Percentiles rank a stretch among this genome's conserved stretches.
phyloP scores from a whole-genome alignment of 2,888 invertebrate genomes.

The Corbicula japonica region DNA sequence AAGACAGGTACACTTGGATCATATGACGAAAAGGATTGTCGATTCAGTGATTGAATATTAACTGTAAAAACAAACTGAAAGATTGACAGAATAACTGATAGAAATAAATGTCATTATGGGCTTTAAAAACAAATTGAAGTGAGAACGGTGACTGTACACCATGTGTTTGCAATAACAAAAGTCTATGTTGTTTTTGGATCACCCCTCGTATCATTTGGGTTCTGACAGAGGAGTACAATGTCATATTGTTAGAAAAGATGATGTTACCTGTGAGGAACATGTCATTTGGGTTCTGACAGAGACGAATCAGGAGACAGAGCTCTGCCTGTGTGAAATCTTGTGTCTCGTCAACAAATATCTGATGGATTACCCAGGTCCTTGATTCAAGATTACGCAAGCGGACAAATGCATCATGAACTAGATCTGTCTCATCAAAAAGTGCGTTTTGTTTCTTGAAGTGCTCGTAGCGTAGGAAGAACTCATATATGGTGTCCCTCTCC shows the following conservation, averaged over 20 bases:
- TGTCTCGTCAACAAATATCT: constrained; percentile 83
- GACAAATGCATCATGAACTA: constrained; percentile 68
- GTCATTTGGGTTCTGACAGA: constrained; percentile 81
- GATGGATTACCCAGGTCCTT: constrained; percentile 71
- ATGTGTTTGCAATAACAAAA: too few species aligned
- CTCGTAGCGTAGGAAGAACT: constrained; percentile 70
- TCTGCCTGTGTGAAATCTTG: constrained; percentile 84
- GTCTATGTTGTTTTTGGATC: too few species aligned
- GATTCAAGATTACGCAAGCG: constrained; percentile 54
- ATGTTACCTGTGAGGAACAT: constrained; percentile 79
- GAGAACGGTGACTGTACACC: too few species aligned
- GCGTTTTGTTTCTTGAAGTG: constrained; percentile 66
- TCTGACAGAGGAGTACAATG: neutral
- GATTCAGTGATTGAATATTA: too few species aligned
- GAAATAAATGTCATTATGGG: too few species aligned
- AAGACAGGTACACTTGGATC: too few species aligned
- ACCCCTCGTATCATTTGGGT: too few species aligned
- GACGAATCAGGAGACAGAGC: constrained; percentile 77
- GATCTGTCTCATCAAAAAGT: constrained; percentile 78
- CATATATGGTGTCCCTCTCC: constrained; percentile 72
- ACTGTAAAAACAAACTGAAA: too few species aligned
- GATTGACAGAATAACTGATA: too few species aligned
- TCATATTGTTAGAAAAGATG: neutral
- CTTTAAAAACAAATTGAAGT: too few species aligned
- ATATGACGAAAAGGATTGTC: too few species aligned